Conservation (phyloP, 2,113 vertebrate genomes). For the Eclectus roratus region DNA sequence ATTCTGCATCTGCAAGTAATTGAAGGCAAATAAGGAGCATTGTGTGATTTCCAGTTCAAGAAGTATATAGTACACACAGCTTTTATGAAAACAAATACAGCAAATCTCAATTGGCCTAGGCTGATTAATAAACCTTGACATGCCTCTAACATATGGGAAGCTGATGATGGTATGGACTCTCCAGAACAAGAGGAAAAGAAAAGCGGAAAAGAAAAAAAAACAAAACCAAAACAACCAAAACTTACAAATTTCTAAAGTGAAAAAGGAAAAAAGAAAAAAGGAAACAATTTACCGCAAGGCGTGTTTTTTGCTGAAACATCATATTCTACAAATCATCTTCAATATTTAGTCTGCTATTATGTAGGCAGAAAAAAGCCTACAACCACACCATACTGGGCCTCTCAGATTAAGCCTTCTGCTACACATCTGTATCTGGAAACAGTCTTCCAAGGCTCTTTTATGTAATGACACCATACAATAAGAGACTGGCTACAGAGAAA, state of each 20-base stretch:
- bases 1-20: constrained; percentile 73
- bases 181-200: background rate
- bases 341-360: constrained; percentile 41
- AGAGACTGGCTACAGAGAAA: background rate
- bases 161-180: background rate
- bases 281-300: constrained; percentile 10
- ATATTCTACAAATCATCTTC: background rate
- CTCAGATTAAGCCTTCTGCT: constrained; percentile 18
- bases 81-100: constrained; percentile 70
- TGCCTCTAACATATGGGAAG: constrained; percentile 44
- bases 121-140: constrained; percentile 61
- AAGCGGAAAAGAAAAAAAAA: background rate
- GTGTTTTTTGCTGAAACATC: background rate
- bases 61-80: constrained; percentile 5
- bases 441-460: constrained; percentile 10
- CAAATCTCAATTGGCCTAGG: constrained; percentile 46
- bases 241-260: background rate
- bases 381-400: background rate
- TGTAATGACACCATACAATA: constrained; percentile 27
- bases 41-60: constrained; percentile 53
- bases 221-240: background rate
- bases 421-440: constrained; percentile 20
- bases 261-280: background rate
- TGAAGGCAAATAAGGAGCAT: constrained; percentile 66
- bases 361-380: background rate